These are phyloP conservation scores for Prolemur simus DNA, from an alignment of 2,113 vertebrate species.

Conservation along the genomic window DNA sequence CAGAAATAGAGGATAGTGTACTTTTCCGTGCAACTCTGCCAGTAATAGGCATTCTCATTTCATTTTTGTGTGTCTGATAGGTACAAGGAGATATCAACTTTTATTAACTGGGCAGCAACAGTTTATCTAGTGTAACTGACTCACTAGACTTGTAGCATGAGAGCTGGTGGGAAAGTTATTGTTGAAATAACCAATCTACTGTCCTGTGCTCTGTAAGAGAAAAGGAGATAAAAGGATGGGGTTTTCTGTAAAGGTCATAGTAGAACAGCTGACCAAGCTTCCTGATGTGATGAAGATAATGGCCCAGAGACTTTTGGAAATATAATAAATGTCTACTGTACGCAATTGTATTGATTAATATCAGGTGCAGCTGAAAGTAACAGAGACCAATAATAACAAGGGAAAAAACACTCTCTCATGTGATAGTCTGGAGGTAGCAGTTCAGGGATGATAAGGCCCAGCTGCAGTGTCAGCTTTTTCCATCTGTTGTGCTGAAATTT, in stretches of 20 bases:
- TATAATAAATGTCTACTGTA: not conserved
- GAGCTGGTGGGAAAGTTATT: not conserved
- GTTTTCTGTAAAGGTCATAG: not conserved
- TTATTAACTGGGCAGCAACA: not conserved
- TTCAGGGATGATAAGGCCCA: not conserved
- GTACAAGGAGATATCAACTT: not conserved
- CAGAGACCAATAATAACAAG: not conserved
- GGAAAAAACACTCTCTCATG: not conserved
- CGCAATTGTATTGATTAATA: not conserved
- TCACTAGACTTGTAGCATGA: not conserved
- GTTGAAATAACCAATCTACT: not conserved
- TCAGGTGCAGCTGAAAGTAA: not conserved
- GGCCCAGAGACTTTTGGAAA: not conserved
- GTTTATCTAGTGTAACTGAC: not conserved
- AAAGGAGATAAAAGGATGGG: not conserved
- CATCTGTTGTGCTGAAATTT: not conserved
- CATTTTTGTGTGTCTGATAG: not conserved
- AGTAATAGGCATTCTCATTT: not conserved
- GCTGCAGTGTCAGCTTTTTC: not conserved
- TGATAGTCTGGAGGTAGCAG: not conserved
- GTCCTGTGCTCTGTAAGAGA: not conserved
- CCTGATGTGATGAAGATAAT: not conserved
- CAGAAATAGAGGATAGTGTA: not conserved
- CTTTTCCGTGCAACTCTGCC: not conserved
- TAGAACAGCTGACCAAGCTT: not conserved